Percentiles rank a stretch among this genome's conserved stretches.
These are phyloP conservation scores for Macaria notata DNA, from an alignment of 2,888 invertebrate species.

Conservation along the genomic window DNA sequence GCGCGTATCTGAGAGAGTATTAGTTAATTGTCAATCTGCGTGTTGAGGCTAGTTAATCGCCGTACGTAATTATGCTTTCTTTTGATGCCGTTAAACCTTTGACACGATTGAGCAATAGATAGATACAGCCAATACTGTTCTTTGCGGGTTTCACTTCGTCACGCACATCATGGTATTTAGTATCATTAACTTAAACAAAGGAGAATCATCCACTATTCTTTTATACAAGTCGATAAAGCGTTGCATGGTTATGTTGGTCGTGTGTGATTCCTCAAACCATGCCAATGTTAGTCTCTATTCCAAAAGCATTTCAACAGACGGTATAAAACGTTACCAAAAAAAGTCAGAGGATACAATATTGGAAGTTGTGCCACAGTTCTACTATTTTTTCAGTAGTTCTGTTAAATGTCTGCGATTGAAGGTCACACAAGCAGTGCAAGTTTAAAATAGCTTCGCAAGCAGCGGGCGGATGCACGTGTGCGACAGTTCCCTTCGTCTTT, in stretches of 20 bases:
- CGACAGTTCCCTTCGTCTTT: slow-evolving; percentile 54
- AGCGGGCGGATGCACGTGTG: slow-evolving; percentile 79
- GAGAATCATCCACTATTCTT: background rate
- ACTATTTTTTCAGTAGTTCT: background rate
- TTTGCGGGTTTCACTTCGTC: slow-evolving; percentile 13
- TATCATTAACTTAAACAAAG: background rate
- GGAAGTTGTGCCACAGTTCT: too few species aligned
- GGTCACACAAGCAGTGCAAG: slow-evolving; percentile 39
- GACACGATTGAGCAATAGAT: slow-evolving; percentile 17
- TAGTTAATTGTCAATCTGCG: slow-evolving; percentile 36
- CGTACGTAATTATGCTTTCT: slow-evolving; percentile 34
- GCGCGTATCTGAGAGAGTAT: slow-evolving; percentile 38
- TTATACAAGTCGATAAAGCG: too few species aligned
- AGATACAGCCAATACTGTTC: slow-evolving; percentile 6
- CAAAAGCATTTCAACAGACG: too few species aligned
- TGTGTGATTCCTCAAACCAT: too few species aligned
- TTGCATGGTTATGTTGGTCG: too few species aligned
- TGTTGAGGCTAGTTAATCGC: slow-evolving; percentile 29
- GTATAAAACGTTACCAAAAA: too few species aligned
- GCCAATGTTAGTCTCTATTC: too few species aligned
- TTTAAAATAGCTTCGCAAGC: slow-evolving; percentile 72
- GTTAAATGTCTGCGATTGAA: slow-evolving; percentile 26
- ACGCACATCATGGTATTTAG: slow-evolving; percentile 17
- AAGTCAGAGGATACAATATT: too few species aligned
- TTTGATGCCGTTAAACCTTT: slow-evolving; percentile 31